A percentile compares a stretch with the other conserved stretches of the same genome.
These are phyloP conservation scores for Tragelaphus imberbis DNA, from an alignment of 2,113 vertebrate genomes.

Conservation along the genomic window DNA sequence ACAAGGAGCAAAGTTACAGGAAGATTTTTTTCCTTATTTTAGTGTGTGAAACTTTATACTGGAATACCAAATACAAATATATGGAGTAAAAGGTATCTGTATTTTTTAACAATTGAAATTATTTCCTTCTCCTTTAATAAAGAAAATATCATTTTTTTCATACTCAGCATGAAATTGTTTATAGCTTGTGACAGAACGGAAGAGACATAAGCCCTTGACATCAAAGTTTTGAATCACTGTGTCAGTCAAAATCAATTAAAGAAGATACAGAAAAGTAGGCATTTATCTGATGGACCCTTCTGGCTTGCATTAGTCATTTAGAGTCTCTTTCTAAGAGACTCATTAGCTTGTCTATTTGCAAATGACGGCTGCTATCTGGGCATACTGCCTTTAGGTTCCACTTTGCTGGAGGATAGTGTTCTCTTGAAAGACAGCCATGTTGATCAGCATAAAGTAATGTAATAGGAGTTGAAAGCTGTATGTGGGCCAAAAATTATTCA, in stretches of 20 bases:
- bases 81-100: neutral
- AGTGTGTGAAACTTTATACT: neutral
- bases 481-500: neutral
- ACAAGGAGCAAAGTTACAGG: neutral
- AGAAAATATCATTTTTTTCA: conserved; percentile 9
- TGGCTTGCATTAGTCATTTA: conserved; percentile 30
- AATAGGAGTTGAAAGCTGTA: conserved; percentile 4
- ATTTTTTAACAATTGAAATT: neutral
- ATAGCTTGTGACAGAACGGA: conserved; percentile 28
- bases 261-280: neutral
- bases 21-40: neutral
- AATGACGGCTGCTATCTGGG: conserved; percentile 25
- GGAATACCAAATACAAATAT: neutral
- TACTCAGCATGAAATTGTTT: conserved; percentile 48
- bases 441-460: conserved; percentile 9
- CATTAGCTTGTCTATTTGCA: conserved; percentile 49
- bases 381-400: conserved; percentile 10
- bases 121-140: neutral
- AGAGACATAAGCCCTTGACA: conserved; percentile 20
- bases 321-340: conserved; percentile 40
- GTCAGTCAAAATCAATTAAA: conserved; percentile 61
- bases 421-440: conserved; percentile 35
- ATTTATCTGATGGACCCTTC: conserved; percentile 35
- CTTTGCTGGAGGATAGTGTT: neutral
- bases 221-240: conserved; percentile 39